Evolutionary conservation across 2,888 invertebrate species (phyloP).

Genomic region (Microctonus brassicae): DNA sequence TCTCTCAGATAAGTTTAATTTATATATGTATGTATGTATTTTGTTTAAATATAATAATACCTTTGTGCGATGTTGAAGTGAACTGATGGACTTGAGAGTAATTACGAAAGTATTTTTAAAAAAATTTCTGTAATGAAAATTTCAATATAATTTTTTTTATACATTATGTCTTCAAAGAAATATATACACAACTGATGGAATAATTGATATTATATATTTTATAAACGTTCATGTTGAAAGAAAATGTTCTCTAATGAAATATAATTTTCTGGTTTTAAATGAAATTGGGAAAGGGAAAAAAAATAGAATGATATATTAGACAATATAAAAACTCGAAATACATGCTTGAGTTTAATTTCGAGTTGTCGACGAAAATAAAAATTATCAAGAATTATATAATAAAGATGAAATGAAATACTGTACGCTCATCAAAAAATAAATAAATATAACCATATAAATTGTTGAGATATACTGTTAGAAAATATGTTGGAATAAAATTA

Average conservation of each 20-base stretch:
- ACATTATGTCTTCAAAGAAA: not conserved
- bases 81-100: not conserved
- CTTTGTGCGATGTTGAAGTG: not conserved
- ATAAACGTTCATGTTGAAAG: not conserved
- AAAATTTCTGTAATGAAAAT: no score
- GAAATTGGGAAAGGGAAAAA: no score
- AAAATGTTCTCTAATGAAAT: not conserved
- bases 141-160: not conserved
- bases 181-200: not conserved
- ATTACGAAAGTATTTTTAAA: not conserved
- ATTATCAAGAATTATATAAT: no score
- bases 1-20: conserved; percentile 2
- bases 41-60: not conserved
- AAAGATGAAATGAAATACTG: not conserved
- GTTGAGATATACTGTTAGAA: not conserved
- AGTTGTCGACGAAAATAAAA: no score
- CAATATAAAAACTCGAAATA: no score
- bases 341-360: no score
- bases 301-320: no score
- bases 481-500: conserved; percentile 6
- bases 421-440: not conserved
- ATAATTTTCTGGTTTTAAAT: not conserved
- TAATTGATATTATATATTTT: not conserved
- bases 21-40: not conserved
- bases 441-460: not conserved